phyloP scores from a whole-genome alignment of 2,888 invertebrate species.

The Arge pagana region DNA sequence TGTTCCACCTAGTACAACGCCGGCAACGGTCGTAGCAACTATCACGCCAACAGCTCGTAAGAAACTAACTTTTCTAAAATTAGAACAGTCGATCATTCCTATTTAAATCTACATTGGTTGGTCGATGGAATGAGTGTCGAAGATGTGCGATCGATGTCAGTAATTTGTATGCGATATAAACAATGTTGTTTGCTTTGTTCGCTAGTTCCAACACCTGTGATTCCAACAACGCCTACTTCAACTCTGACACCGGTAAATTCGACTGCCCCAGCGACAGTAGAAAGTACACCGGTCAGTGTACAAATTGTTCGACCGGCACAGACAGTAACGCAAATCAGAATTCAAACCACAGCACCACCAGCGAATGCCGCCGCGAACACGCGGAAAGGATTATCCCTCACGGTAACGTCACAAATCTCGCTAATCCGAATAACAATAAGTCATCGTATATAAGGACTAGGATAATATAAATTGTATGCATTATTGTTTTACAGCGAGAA shows the following conservation, averaged over 20 bases:
- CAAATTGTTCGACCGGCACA: conserved; percentile 55
- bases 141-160: no score
- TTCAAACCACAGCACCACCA: conserved; percentile 58
- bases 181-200: no score
- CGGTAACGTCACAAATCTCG: conserved; percentile 59
- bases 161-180: no score
- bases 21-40: conserved; percentile 32
- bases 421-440: conserved; percentile 21
- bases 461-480: conserved; percentile 1
- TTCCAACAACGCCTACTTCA: conserved; percentile 47
- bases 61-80: no score
- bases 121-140: no score
- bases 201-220: conserved; percentile 47
- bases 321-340: conserved; percentile 63
- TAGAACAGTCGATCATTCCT: no score
- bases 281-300: conserved; percentile 48
- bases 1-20: conserved; percentile 25
- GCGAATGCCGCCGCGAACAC: conserved; percentile 60
- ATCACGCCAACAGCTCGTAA: conserved; percentile 23
- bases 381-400: conserved; percentile 71
- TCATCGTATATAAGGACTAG: not conserved
- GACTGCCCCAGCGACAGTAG: conserved; percentile 45
- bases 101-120: not conserved
- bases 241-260: conserved; percentile 45
- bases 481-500: conserved; percentile 75